Conservation (phyloP, 2,888 invertebrate genomes). For the Synergus japonicus region DNA sequence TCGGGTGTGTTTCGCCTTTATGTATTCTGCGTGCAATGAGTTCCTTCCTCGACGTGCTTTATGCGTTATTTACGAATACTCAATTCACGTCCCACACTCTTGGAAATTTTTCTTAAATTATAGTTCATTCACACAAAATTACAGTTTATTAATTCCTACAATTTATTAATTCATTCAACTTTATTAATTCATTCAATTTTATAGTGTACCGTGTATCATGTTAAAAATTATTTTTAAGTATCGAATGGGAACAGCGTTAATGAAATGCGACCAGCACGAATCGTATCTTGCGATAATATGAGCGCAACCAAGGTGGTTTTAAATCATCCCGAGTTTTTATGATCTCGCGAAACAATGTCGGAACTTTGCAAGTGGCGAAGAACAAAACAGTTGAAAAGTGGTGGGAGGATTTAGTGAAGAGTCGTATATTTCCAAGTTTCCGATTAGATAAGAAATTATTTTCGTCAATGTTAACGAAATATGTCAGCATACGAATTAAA, state of each 20-base stretch:
- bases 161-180: slow-evolving; percentile 7
- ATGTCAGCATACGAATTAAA: slow-evolving; percentile 12
- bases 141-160: slow-evolving; percentile 17
- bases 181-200: background rate
- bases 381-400: slow-evolving; percentile 47
- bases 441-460: slow-evolving; percentile 50
- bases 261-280: too few species aligned
- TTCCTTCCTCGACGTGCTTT: slow-evolving; percentile 37
- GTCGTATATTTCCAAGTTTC: slow-evolving; percentile 52
- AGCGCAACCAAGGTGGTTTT: slow-evolving; percentile 43
- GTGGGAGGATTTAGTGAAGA: slow-evolving; percentile 33
- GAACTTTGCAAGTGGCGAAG: slow-evolving; percentile 51
- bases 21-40: slow-evolving; percentile 40
- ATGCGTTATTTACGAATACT: slow-evolving; percentile 36
- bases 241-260: background rate
- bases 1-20: slow-evolving; percentile 38
- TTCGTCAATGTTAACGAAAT: slow-evolving; percentile 44
- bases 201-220: background rate
- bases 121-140: slow-evolving; percentile 17
- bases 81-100: slow-evolving; percentile 38
- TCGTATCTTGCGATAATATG: background rate
- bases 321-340: slow-evolving; percentile 57
- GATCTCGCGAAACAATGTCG: slow-evolving; percentile 54
- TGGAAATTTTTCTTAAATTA: slow-evolving; percentile 24
- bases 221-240: background rate